A percentile compares a stretch with the other conserved stretches of the same genome.
These are phyloP conservation scores for Tenodera sinensis DNA, from an alignment of 2,888 invertebrate species.

Conservation along the genomic window DNA sequence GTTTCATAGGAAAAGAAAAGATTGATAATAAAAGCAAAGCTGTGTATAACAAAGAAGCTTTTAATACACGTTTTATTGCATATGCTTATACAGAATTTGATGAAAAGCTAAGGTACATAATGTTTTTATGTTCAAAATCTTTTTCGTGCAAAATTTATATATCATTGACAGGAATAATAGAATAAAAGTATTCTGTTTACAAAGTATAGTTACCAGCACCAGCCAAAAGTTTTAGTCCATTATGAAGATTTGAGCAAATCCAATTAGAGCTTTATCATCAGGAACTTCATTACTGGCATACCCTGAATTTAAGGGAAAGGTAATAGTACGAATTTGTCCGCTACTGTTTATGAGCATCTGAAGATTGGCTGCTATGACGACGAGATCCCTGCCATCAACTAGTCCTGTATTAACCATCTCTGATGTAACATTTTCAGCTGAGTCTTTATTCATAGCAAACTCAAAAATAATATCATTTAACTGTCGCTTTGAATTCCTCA, in stretches of 20 bases:
- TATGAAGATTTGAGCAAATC: conserved; percentile 96
- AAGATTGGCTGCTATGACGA: no score
- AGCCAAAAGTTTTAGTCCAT: conserved; percentile 60
- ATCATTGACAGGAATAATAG: not conserved
- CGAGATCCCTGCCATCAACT: no score
- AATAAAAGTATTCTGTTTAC: not conserved
- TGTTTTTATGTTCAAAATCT: not conserved
- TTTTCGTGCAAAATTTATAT: not conserved
- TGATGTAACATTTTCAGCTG: no score
- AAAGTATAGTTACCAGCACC: not conserved
- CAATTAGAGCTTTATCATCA: conserved; percentile 92
- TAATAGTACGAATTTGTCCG: no score
- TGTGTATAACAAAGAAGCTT: not conserved
- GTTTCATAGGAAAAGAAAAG: not conserved
- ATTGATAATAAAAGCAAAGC: not conserved
- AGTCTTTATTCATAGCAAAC: no score
- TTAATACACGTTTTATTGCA: not conserved
- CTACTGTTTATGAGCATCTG: no score
- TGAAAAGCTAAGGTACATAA: not conserved
- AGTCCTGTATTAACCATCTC: no score
- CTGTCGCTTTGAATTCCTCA: no score
- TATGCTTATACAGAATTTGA: not conserved
- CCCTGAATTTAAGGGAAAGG: no score
- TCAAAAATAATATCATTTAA: no score
- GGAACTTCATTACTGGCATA: conserved; percentile 72